Conservation (phyloP, 2,797 vertebrate species). For the Mormyrus hasselquistii region DNA sequence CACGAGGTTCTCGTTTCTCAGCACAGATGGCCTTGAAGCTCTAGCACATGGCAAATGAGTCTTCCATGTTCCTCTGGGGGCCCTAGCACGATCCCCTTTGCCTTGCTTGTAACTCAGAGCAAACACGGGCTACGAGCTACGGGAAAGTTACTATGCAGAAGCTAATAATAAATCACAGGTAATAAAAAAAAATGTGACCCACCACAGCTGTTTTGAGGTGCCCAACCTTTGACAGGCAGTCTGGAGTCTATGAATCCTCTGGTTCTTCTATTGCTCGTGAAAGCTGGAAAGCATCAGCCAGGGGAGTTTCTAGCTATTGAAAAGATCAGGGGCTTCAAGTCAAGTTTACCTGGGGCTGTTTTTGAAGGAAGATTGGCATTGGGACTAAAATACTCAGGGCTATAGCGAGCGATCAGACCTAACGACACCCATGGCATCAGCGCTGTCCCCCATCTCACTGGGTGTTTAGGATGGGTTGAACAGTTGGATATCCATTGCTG, state of each 20-base stretch:
- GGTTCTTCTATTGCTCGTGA: background rate
- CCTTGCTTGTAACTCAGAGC: background rate
- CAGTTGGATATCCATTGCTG: background rate
- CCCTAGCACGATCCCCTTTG: conserved; percentile 4
- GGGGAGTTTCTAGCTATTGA: background rate
- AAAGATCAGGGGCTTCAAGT: background rate
- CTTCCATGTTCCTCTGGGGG: conserved; percentile 35
- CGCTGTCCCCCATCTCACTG: background rate
- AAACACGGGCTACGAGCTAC: background rate
- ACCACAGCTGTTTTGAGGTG: conserved; percentile 2
- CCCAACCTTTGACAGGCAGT: background rate
- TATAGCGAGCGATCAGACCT: background rate
- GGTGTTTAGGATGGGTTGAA: background rate
- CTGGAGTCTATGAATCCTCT: background rate
- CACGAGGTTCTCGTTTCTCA: background rate
- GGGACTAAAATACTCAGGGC: background rate
- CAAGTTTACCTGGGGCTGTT: background rate
- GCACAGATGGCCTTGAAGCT: background rate
- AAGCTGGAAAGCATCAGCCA: background rate
- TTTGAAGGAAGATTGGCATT: background rate
- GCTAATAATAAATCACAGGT: background rate
- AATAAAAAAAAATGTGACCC: background rate
- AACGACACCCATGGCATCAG: background rate
- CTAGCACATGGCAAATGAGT: conserved; percentile 38
- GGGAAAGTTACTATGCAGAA: background rate